These are phyloP conservation scores for Cosmia trapezina DNA, from an alignment of 2,888 invertebrate genomes.

Conservation along the genomic window DNA sequence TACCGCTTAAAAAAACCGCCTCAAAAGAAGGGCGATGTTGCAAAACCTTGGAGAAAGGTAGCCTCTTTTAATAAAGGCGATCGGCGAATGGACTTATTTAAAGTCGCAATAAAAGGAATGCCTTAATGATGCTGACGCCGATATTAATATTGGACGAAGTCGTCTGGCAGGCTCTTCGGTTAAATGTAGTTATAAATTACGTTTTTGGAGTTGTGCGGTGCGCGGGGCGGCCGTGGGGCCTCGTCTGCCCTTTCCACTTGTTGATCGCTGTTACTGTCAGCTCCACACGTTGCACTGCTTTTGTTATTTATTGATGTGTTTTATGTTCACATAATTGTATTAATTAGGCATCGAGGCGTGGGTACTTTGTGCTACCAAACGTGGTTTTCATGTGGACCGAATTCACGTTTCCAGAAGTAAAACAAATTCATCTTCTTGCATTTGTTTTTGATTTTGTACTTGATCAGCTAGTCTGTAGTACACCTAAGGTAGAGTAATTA, in stretches of 20 bases:
- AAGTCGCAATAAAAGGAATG: slow-evolving; percentile 90
- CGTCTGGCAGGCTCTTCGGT: slow-evolving; percentile 79
- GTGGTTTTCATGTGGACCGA: neutral
- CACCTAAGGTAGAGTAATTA: slow-evolving; percentile 35
- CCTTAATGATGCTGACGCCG: slow-evolving; percentile 88
- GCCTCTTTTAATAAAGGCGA: slow-evolving; percentile 85
- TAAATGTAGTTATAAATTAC: slow-evolving; percentile 89
- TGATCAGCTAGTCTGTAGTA: slow-evolving; percentile 2
- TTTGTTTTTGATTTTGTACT: neutral
- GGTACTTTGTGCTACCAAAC: slow-evolving; percentile 20
- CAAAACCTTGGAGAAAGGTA: slow-evolving; percentile 89
- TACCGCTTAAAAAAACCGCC: slow-evolving; percentile 72
- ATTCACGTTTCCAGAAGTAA: neutral
- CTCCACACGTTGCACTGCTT: slow-evolving; percentile 52
- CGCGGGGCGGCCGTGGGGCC: slow-evolving; percentile 47
- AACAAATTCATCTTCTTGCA: neutral
- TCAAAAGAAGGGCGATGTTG: slow-evolving; percentile 85
- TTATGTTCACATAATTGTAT: slow-evolving; percentile 42
- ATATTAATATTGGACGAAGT: slow-evolving; percentile 87
- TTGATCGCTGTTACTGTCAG: slow-evolving; percentile 63
- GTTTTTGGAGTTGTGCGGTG: slow-evolving; percentile 78
- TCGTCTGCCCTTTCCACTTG: slow-evolving; percentile 65
- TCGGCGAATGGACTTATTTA: slow-evolving; percentile 87
- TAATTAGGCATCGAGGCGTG: slow-evolving; percentile 34
- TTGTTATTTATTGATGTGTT: slow-evolving; percentile 57